Conservation (phyloP, 1,140 invertebrate genomes). For the Eupeodes corollae region DNA sequence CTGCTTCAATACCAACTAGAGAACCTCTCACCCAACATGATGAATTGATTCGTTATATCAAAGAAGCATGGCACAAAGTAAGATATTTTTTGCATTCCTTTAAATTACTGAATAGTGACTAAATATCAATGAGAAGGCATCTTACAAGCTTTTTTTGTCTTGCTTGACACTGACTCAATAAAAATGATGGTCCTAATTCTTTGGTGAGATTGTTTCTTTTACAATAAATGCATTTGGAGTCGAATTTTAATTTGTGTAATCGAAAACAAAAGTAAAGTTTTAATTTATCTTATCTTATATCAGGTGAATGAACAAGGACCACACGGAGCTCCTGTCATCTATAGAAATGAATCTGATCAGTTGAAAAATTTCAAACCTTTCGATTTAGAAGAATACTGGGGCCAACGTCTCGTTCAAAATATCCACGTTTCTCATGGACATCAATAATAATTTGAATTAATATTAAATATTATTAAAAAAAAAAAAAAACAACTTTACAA, state of each 20-base stretch:
- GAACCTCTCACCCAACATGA: conserved; percentile 30
- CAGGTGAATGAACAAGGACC: conserved; percentile 28
- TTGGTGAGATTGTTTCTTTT: too few relatives aligned
- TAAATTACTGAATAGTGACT: too few relatives aligned
- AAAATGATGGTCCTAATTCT: too few relatives aligned
- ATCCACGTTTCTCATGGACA: conserved; percentile 30
- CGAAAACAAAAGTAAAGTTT: too few relatives aligned
- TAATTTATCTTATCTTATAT: conserved; percentile 5
- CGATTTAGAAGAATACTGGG: conserved; percentile 35
- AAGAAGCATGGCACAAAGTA: conserved; percentile 34
- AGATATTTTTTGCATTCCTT: conserved; percentile 3
- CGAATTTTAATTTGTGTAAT: too few relatives aligned
- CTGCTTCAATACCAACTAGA: conserved; percentile 4
- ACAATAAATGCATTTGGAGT: too few relatives aligned
- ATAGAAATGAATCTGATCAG: conserved; percentile 32
- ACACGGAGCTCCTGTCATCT: conserved; percentile 16
- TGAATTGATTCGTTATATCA: conserved; percentile 32
- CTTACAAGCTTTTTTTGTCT: too few relatives aligned
- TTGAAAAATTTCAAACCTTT: conserved; percentile 35
- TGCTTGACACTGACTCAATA: too few relatives aligned
- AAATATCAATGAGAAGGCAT: too few relatives aligned
- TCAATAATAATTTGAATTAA: background rate
- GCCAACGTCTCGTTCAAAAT: conserved; percentile 32
- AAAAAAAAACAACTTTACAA: too few relatives aligned
- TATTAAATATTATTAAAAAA: too few relatives aligned